Evolutionary conservation across 2,888 invertebrate genomes (phyloP), one percentile per base, ranked within the genome.

Genomic region (Heliconius erato): DNA sequence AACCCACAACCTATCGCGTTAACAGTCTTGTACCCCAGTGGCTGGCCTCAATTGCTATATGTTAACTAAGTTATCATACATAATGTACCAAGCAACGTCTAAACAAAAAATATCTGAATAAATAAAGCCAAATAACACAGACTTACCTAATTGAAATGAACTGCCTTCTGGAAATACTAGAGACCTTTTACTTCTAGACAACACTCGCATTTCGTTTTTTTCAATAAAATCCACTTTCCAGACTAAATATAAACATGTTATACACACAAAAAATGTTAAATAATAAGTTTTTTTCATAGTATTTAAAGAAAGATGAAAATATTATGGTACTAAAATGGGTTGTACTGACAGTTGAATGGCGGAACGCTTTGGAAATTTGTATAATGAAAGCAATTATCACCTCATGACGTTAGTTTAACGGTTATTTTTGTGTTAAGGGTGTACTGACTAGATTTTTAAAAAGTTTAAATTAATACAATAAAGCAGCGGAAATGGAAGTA

Each of bases 141-240:
- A 92, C 94, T 88, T 89, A 96, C 97, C 96, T 89, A 97, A 95
- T 94, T 97, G 97, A 84, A 97, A 88, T 82, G 97, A 97, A 89
- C 96, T 96, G 83, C 97, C 97, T 86, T 96, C 96, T 80, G 97
- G 97, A 92, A 97, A 97, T 88, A 96, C 93, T 89, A 97, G 89
- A 90, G 96, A 97, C 90, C 97, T 96, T 91, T 96, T 97, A 87
- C 94, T 93, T 86, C 97, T 94, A 67, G 97, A 96, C 88, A 96
- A 89, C 80, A 91, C 86, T 87, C 89, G 90, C 82, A 86, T 88
- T 63, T 81, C 89, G 88, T 90, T 91, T 86, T 86, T 87, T 69
- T 87, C 89, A 74, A 85, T 12, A 28, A 67, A 40, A 65, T 19
- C n/a, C 3, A 40, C 67, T 76, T 35, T 63, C 28, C n/a, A 76